Evolutionary conservation across 1,140 invertebrate genomes (phyloP).

Genomic region (Drosophila mojavensis): DNA sequence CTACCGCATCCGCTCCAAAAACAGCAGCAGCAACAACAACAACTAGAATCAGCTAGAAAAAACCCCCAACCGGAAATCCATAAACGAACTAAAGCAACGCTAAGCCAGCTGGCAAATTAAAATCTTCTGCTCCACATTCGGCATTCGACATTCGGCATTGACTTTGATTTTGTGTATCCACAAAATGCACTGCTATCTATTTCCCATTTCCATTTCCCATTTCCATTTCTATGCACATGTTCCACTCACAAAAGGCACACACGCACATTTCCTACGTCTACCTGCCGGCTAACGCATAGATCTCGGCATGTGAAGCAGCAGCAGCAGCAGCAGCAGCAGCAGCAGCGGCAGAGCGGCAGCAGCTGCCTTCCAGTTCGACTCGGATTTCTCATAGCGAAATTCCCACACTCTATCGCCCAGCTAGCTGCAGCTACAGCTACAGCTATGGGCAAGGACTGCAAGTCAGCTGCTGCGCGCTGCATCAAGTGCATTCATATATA

Average conservation of each 20-base stretch:
- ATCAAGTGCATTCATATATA: constrained; percentile 67
- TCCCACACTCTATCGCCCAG: constrained; percentile 66
- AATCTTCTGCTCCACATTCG: constrained; percentile 31
- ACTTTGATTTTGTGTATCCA: constrained; percentile 29
- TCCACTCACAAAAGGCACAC: constrained; percentile 47
- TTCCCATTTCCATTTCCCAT: constrained; percentile 41
- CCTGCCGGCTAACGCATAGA: constrained; percentile 55
- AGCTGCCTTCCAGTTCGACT: constrained; percentile 37
- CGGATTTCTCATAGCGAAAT: constrained; percentile 72
- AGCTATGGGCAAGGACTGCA: constrained; percentile 62
- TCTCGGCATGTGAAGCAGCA: constrained; percentile 41
- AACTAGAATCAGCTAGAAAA: no score
- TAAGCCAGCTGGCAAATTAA: constrained; percentile 23
- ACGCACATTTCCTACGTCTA: constrained; percentile 55
- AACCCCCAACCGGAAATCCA: constrained; percentile 17
- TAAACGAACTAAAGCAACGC: neutral
- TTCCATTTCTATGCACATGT: constrained; percentile 51
- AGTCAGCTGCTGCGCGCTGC: constrained; percentile 69
- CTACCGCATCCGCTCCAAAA: constrained; percentile 26
- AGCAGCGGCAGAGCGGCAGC: constrained; percentile 4
- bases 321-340: neutral
- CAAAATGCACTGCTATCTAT: constrained; percentile 4
- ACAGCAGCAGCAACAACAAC: neutral
- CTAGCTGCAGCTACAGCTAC: constrained; percentile 41
- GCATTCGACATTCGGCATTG: constrained; percentile 30